A percentile compares a stretch with the other conserved stretches of the same genome.
Evolutionary conservation across 2,113 vertebrate genomes (phyloP).

Genomic region (Vulpes vulpes): DNA sequence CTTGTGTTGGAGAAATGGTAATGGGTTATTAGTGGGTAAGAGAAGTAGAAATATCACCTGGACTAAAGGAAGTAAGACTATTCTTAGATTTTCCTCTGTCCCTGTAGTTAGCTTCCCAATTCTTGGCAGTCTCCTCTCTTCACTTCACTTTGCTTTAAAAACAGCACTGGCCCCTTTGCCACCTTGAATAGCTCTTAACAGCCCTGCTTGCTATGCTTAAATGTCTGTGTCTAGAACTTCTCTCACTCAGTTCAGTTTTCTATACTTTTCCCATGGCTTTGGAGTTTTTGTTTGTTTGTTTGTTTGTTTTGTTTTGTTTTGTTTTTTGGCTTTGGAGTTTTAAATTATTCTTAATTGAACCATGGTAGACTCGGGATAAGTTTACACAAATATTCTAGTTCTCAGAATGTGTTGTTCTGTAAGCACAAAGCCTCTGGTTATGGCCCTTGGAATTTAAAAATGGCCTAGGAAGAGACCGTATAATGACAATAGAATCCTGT

Average conservation of each 20-base stretch:
- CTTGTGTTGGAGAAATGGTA: slow-evolving; percentile 23
- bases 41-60: not conserved
- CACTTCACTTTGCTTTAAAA: slow-evolving; percentile 38
- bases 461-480: not conserved
- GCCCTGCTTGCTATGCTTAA: not conserved
- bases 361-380: not conserved
- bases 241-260: not conserved
- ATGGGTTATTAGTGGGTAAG: slow-evolving; percentile 19
- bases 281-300: not conserved
- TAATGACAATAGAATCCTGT: not conserved
- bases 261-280: not conserved
- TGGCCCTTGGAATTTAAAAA: not conserved
- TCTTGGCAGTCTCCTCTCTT: not conserved
- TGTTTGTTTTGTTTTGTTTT: too few relatives aligned
- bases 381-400: slow-evolving; percentile 23
- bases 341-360: slow-evolving; percentile 4
- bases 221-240: not conserved
- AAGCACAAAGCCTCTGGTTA: not conserved
- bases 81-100: slow-evolving; percentile 54
- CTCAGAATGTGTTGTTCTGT: not conserved
- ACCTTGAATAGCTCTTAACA: not conserved
- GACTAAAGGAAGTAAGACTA: slow-evolving; percentile 28
- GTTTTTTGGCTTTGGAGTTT: not conserved
- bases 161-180: not conserved
- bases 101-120: not conserved